A percentile compares a stretch with the other conserved stretches of the same genome.
phyloP scores from a whole-genome alignment of 23 tunicate genomes.

The Trididemnum clinides region DNA sequence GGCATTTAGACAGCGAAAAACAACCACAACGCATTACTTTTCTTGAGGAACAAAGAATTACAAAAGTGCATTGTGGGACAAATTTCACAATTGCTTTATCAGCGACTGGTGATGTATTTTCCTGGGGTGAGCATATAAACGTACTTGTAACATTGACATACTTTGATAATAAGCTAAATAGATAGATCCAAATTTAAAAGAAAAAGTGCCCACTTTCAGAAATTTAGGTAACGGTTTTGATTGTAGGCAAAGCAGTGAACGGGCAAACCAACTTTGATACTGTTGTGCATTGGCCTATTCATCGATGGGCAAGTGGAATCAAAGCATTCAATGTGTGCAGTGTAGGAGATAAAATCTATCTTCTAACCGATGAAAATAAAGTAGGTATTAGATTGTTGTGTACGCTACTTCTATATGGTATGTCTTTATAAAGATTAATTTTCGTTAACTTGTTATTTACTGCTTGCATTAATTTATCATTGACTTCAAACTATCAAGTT shows the following conservation, averaged over 20 bases:
- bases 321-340: conserved; percentile 14
- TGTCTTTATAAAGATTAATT: not conserved
- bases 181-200: not conserved
- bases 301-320: not conserved
- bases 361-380: conserved; percentile 28
- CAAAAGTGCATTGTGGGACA: conserved; percentile 46
- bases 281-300: not conserved
- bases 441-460: not conserved
- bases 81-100: conserved; percentile 48
- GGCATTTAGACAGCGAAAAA: conserved; percentile 31
- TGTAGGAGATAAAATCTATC: not conserved
- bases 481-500: too few species aligned
- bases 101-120: conserved; percentile 38
- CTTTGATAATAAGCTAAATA: too few species aligned
- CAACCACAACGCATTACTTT: conserved; percentile 18
- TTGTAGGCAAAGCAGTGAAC: not conserved
- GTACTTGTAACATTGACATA: too few species aligned
- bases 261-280: not conserved
- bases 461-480: not conserved
- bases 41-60: conserved; percentile 8
- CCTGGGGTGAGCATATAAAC: conserved; percentile 60
- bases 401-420: not conserved
- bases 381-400: not conserved
- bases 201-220: too few species aligned
- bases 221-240: too few species aligned